Evolutionary conservation across 1,140 invertebrate species (phyloP).

Genomic region (Coboldia fuscipes): DNA sequence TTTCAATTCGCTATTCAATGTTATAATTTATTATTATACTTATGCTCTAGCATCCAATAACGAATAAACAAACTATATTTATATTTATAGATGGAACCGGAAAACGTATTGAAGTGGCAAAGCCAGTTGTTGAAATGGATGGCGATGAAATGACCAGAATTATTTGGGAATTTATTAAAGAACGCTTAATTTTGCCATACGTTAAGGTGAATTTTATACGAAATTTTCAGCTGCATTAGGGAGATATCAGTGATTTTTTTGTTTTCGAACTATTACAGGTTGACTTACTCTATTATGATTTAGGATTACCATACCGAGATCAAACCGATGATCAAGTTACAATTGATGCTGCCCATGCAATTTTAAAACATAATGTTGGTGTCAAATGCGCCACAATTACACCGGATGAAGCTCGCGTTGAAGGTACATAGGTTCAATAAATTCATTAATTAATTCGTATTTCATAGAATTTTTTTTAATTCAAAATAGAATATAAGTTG

Average conservation of each 20-base stretch:
- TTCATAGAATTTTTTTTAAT: constrained; percentile 7
- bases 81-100: constrained; percentile 1
- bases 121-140: constrained; percentile 75
- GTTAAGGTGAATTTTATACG: constrained; percentile 35
- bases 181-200: constrained; percentile 70
- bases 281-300: constrained; percentile 63
- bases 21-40: too few species aligned
- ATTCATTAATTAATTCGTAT: constrained; percentile 1
- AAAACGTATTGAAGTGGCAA: constrained; percentile 34
- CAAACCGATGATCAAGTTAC: constrained; percentile 75
- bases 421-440: constrained; percentile 32
- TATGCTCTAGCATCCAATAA: too few species aligned
- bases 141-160: constrained; percentile 84
- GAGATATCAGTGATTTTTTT: not conserved
- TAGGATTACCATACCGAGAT: constrained; percentile 67
- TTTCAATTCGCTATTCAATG: too few species aligned
- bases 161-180: constrained; percentile 80
- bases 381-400: constrained; percentile 87
- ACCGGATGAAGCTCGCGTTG: constrained; percentile 69
- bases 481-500: constrained; percentile 58
- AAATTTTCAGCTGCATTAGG: not conserved
- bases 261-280: too few species aligned
- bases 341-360: constrained; percentile 67
- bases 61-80: too few species aligned
- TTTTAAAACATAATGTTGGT: constrained; percentile 74